Evolutionary conservation across 2,888 invertebrate genomes (phyloP).

Genomic region (Melinaea menophilus): DNA sequence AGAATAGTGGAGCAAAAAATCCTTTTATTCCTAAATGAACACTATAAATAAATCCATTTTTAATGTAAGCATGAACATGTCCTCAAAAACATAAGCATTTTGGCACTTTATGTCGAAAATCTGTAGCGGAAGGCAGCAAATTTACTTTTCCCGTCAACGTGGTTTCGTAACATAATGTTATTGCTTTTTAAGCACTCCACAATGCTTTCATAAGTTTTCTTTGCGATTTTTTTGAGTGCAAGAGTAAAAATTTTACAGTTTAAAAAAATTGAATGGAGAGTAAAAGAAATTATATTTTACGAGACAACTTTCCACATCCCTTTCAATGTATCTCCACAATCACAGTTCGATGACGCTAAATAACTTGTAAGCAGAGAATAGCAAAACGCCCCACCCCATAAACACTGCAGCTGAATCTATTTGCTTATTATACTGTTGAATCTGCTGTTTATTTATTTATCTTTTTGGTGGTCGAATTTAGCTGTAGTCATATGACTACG

Average conservation of each 20-base stretch:
- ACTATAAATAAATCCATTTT: background rate
- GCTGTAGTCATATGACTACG: too few relatives aligned
- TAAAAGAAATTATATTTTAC: slow-evolving; percentile 9
- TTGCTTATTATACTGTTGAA: slow-evolving; percentile 3
- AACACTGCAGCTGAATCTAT: slow-evolving; percentile 28
- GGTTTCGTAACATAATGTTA: slow-evolving; percentile 35
- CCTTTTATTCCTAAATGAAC: background rate
- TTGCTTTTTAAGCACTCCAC: slow-evolving; percentile 34
- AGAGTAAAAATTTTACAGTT: too few relatives aligned
- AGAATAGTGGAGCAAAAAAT: background rate
- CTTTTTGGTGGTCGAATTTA: background rate
- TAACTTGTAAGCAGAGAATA: slow-evolving; percentile 29
- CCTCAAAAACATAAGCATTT: slow-evolving; percentile 2
- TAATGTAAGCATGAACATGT: slow-evolving; percentile 4
- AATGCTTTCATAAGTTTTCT: slow-evolving; percentile 17
- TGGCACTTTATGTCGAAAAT: slow-evolving; percentile 3
- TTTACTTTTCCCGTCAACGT: slow-evolving; percentile 58
- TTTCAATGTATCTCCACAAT: slow-evolving; percentile 9
- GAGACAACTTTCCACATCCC: slow-evolving; percentile 18
- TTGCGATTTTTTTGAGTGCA: slow-evolving; percentile 9
- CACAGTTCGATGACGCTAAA: slow-evolving; percentile 33
- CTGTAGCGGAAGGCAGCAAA: slow-evolving; percentile 36
- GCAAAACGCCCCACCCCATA: slow-evolving; percentile 20
- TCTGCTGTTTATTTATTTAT: slow-evolving; percentile 5
- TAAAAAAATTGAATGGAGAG: slow-evolving; percentile 16